A percentile compares a stretch with the other conserved stretches of the same genome.
These are phyloP conservation scores for Diloba caeruleocephala DNA, from an alignment of 2,888 invertebrate species.

Conservation along the genomic window DNA sequence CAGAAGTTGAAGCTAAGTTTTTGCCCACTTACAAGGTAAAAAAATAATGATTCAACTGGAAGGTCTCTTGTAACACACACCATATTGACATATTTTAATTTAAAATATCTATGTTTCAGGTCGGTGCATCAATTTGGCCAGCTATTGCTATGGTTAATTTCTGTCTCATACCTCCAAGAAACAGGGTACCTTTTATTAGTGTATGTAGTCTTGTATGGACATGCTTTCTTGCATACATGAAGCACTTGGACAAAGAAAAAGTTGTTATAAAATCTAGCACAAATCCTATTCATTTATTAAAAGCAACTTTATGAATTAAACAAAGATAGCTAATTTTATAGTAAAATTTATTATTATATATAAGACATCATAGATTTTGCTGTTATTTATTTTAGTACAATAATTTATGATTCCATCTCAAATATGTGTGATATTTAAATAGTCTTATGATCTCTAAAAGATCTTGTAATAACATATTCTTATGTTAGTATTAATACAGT, in stretches of 20 bases:
- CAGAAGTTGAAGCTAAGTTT: slow-evolving; percentile 92
- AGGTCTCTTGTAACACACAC: background rate
- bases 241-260: slow-evolving; percentile 87
- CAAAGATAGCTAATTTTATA: slow-evolving; percentile 20
- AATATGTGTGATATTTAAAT: slow-evolving; percentile 49
- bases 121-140: slow-evolving; percentile 93
- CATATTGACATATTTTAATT: background rate
- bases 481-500: slow-evolving; percentile 4
- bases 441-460: slow-evolving; percentile 20
- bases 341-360: slow-evolving; percentile 19
- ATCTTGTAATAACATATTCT: slow-evolving; percentile 18
- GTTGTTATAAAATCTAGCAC: slow-evolving; percentile 58
- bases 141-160: slow-evolving; percentile 93
- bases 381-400: slow-evolving; percentile 36
- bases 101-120: slow-evolving; percentile 78
- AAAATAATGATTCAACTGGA: background rate
- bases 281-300: slow-evolving; percentile 60
- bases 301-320: slow-evolving; percentile 55
- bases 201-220: slow-evolving; percentile 94
- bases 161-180: slow-evolving; percentile 91
- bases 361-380: slow-evolving; percentile 12
- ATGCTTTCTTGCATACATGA: slow-evolving; percentile 94
- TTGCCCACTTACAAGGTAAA: slow-evolving; percentile 92
- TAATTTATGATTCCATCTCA: slow-evolving; percentile 37
- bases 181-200: slow-evolving; percentile 93